phyloP scores from a whole-genome alignment of 53 echinoderm and acorn worm genomes.

The Zoroaster sp. region DNA sequence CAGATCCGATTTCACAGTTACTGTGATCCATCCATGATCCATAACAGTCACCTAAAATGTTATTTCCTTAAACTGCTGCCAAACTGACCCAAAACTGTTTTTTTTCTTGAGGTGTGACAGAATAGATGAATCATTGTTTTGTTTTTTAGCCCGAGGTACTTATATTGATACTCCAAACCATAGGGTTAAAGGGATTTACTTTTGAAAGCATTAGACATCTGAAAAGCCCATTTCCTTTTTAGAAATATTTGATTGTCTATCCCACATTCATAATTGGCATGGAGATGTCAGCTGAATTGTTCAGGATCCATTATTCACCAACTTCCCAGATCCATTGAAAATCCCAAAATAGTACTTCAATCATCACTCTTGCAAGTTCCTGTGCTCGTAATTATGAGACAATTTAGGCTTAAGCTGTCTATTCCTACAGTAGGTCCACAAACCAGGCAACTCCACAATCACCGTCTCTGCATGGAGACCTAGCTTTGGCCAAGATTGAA shows the following conservation, averaged over 20 bases:
- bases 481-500: background rate
- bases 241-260: background rate
- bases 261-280: background rate
- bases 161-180: background rate
- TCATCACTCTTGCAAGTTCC: background rate
- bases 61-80: background rate
- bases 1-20: background rate
- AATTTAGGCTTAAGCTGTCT: background rate
- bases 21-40: background rate
- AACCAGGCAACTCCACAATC: background rate
- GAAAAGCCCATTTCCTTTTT: background rate
- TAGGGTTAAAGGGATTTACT: background rate
- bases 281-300: background rate
- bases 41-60: background rate
- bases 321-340: background rate
- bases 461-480: background rate
- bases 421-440: background rate
- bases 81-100: background rate
- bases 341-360: background rate
- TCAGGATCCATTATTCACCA: background rate
- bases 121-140: background rate
- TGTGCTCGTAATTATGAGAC: background rate
- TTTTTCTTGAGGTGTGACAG: background rate
- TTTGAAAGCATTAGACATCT: background rate
- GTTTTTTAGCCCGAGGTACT: background rate